A percentile compares a stretch with the other conserved stretches of the same genome.
Conservation (phyloP, 2,113 vertebrate genomes). For the Chionis minor region DNA sequence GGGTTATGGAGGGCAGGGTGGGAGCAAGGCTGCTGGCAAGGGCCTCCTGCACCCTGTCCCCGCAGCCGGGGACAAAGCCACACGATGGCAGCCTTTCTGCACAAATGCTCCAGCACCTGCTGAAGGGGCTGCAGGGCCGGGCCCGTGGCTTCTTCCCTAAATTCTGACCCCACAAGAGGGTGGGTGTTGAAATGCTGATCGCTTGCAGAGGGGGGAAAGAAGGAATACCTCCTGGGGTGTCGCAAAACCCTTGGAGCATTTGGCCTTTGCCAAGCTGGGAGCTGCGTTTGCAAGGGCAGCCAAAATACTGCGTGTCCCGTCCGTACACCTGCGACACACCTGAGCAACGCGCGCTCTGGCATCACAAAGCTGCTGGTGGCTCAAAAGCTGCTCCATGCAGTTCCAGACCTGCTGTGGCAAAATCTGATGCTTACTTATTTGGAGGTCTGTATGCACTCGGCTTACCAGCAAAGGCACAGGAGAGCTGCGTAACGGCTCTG, state of each 20-base stretch:
- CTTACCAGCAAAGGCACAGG: not conserved
- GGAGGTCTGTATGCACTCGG: not conserved
- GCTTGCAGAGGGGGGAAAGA: not conserved
- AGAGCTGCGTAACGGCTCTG: not conserved
- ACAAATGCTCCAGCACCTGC: not conserved
- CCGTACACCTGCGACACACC: not conserved
- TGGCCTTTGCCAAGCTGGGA: not conserved
- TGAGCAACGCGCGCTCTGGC: accelerated
- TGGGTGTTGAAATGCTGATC: not conserved
- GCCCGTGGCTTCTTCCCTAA: not conserved
- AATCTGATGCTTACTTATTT: not conserved
- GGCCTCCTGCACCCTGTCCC: not conserved
- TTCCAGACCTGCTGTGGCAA: not conserved
- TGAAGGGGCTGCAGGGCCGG: not conserved
- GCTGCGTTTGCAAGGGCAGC: not conserved
- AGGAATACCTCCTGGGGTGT: not conserved
- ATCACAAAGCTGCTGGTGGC: not conserved
- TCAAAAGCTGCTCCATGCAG: not conserved
- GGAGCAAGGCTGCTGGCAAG: not conserved
- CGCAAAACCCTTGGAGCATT: not conserved
- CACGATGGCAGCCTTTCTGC: not conserved
- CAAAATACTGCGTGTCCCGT: not conserved
- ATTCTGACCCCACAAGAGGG: not conserved
- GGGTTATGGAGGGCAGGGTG: not conserved
- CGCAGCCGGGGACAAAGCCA: not conserved